Conservation (phyloP, 2,888 invertebrate species). For the Bursaphelenchus okinawaensis region DNA sequence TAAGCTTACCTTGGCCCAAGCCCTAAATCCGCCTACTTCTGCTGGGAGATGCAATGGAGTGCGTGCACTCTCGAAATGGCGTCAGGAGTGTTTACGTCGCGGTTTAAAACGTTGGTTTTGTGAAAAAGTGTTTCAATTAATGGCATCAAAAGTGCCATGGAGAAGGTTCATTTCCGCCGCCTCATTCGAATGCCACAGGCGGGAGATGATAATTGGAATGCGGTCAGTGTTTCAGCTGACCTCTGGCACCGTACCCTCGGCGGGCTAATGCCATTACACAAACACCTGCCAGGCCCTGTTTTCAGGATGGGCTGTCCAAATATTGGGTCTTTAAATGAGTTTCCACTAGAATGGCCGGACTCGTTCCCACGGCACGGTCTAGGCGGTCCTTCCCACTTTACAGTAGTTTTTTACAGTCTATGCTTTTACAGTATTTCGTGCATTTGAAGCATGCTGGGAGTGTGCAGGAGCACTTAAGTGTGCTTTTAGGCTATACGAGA, state of each 20-base stretch:
- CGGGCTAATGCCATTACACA: neutral
- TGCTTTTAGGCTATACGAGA: too few relatives aligned
- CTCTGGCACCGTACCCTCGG: neutral
- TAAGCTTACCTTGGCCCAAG: too few relatives aligned
- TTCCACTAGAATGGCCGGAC: too few relatives aligned
- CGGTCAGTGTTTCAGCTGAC: neutral
- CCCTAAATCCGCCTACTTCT: neutral
- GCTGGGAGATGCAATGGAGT: neutral
- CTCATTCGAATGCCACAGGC: neutral
- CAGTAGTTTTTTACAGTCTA: too few relatives aligned
- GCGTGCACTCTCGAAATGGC: neutral
- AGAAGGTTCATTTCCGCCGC: neutral
- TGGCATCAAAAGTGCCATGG: neutral
- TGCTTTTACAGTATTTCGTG: too few relatives aligned
- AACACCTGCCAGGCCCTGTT: neutral
- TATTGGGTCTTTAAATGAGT: neutral
- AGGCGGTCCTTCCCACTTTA: too few relatives aligned
- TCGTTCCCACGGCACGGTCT: too few relatives aligned
- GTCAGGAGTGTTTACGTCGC: neutral
- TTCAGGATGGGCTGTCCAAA: neutral
- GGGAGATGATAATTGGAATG: neutral
- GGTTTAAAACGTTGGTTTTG: neutral
- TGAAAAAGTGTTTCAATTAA: neutral
- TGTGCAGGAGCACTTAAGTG: too few relatives aligned
- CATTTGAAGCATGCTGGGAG: too few relatives aligned